phyloP scores from a whole-genome alignment of 2,797 vertebrate species.

The Pangasius djambal region DNA sequence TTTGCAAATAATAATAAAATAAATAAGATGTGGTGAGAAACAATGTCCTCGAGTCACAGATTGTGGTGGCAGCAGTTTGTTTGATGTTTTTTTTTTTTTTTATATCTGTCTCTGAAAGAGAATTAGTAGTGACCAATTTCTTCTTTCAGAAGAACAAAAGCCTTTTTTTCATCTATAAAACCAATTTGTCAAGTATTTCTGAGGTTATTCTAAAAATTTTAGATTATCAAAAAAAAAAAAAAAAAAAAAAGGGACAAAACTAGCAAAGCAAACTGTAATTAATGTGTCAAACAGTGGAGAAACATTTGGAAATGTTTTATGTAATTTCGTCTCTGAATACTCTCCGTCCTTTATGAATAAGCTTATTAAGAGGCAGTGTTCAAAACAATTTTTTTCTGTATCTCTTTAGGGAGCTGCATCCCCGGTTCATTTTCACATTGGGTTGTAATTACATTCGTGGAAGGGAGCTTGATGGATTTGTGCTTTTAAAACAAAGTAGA shows the following conservation, averaged over 20 bases:
- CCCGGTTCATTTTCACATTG: background rate
- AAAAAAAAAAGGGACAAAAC: background rate
- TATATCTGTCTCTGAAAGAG: background rate
- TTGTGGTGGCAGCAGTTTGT: background rate
- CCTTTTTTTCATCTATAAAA: background rate
- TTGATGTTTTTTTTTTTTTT: background rate
- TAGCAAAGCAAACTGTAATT: background rate
- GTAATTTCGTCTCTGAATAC: background rate
- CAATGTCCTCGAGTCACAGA: background rate
- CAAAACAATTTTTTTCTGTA: background rate
- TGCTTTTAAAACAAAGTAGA: background rate
- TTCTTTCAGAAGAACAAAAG: background rate
- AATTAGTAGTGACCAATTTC: background rate
- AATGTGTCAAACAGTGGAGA: background rate
- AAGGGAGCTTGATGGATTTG: background rate
- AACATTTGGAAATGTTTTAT: background rate
- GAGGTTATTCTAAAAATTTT: background rate
- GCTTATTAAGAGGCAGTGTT: background rate
- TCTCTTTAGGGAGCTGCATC: slow-evolving; percentile 7
- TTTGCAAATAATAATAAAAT: background rate
- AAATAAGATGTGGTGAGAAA: background rate
- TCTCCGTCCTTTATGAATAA: slow-evolving; percentile 4
- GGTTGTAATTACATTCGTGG: background rate
- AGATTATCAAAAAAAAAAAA: background rate
- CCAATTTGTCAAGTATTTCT: background rate